Conservation (phyloP, 1,140 invertebrate species). For the Odontomachus brunneus region DNA sequence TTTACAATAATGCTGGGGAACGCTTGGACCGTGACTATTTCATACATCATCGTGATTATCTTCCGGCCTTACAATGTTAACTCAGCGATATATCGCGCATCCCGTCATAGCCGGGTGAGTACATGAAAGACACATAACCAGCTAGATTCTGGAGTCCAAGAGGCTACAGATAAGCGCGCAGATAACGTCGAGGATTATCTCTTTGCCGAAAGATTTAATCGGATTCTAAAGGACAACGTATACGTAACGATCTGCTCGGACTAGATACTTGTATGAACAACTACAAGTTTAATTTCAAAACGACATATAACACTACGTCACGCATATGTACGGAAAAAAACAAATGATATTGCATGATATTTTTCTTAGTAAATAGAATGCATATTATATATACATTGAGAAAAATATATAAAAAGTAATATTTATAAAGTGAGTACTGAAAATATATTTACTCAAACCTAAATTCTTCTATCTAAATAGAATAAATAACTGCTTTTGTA, state of each 20-base stretch:
- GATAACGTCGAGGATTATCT: slow-evolving; percentile 9
- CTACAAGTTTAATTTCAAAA: background rate
- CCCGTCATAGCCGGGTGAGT: slow-evolving; percentile 7
- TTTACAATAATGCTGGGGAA: background rate
- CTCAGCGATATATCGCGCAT: background rate
- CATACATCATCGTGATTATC: slow-evolving; percentile 47
- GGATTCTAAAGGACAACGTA: slow-evolving; percentile 9
- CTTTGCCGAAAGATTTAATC: slow-evolving; percentile 17
- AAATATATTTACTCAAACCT: too few species aligned
- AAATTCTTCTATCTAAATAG: too few species aligned
- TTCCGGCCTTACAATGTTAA: slow-evolving; percentile 30
- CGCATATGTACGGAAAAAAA: too few species aligned
- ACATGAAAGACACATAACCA: slow-evolving; percentile 16
- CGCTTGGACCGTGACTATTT: background rate
- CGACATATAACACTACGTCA: too few species aligned
- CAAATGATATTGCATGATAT: too few species aligned
- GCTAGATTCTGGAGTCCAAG: slow-evolving; percentile 6
- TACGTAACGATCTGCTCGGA: background rate
- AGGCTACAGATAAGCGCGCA: slow-evolving; percentile 23
- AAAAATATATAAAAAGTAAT: too few species aligned
- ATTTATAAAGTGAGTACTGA: too few species aligned
- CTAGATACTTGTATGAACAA: background rate
- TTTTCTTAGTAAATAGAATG: too few species aligned
- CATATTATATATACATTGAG: too few species aligned
- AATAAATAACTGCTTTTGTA: too few species aligned